Evolutionary conservation across 2,797 vertebrate genomes (phyloP).

Genomic region (Acestrorhynchus altus): DNA sequence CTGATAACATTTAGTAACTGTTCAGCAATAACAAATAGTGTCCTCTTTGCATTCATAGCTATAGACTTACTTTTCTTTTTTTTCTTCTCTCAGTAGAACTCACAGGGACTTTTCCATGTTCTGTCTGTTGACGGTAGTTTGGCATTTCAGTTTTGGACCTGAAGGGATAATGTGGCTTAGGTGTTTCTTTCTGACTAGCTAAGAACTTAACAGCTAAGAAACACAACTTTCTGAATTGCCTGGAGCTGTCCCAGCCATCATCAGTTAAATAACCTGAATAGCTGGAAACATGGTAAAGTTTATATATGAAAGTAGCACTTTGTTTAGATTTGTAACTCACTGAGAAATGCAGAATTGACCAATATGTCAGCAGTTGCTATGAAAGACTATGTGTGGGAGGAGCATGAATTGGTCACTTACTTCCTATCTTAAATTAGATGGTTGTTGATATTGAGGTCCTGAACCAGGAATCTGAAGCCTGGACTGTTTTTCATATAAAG

Average conservation of each 20-base stretch:
- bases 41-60: background rate
- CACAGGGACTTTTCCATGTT: background rate
- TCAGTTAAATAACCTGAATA: background rate
- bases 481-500: background rate
- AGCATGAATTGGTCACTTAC: background rate
- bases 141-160: background rate
- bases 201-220: background rate
- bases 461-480: background rate
- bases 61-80: slow-evolving; percentile 5
- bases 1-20: background rate
- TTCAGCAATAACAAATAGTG: background rate
- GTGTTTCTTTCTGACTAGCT: background rate
- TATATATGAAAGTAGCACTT: background rate
- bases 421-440: background rate
- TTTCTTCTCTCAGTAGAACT: background rate
- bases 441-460: background rate
- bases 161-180: background rate
- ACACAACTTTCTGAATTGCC: background rate
- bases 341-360: no score
- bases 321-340: no score
- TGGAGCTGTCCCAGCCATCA: background rate
- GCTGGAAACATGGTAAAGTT: no score
- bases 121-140: background rate
- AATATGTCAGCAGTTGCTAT: no score
- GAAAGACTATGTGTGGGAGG: no score